Conservation (phyloP, 2,113 vertebrate genomes). For the Gymnobelideus leadbeateri region DNA sequence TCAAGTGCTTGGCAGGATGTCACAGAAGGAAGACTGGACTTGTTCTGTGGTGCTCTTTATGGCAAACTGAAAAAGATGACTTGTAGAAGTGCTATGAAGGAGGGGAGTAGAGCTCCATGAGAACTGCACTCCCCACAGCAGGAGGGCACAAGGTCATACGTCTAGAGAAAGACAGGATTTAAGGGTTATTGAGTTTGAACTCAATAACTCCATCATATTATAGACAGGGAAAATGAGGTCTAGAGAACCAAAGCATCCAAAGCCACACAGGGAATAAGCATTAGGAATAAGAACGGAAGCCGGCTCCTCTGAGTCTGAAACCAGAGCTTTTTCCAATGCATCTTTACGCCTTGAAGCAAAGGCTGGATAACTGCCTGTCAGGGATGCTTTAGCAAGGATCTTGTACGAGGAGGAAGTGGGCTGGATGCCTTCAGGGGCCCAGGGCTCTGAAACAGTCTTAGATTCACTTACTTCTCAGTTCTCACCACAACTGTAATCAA, state of each 20-base stretch:
- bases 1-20: neutral
- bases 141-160: neutral
- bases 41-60: neutral
- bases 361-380: neutral
- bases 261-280: neutral
- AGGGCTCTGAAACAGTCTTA: neutral
- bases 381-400: neutral
- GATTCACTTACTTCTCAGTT: slow-evolving; percentile 5
- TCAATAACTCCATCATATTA: neutral
- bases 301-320: neutral
- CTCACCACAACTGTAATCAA: neutral
- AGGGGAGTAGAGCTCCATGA: neutral
- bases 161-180: neutral
- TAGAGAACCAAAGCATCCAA: neutral
- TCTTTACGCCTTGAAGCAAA: neutral
- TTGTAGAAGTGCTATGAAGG: neutral
- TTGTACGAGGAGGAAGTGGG: neutral
- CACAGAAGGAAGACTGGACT: neutral
- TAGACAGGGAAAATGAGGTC: neutral
- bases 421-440: neutral
- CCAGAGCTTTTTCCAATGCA: neutral
- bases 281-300: neutral
- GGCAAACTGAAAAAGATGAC: neutral
- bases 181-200: neutral
- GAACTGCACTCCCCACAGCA: neutral